Base-by-base conservation (phyloP, 2,797 vertebrate genomes). In the Hephaestus fuliginosus region DNA sequence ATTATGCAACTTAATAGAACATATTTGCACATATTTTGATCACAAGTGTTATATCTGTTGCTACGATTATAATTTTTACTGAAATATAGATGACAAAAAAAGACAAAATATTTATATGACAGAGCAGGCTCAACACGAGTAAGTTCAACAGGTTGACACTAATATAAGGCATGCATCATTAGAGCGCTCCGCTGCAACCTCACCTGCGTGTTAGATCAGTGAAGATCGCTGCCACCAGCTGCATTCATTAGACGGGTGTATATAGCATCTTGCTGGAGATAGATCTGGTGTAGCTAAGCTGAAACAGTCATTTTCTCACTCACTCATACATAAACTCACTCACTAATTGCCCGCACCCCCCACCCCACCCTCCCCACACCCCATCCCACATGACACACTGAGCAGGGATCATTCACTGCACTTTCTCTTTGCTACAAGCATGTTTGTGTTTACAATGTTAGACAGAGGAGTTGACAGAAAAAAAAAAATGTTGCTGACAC, bases 301-400 rank as follows among this genome's bases (percentile, higher is more conserved):
- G 8, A 70, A 80, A 61, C 30, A 41, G 7, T 63, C 44, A 60
- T 68, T 74, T 76, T 81, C 77, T 80, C 68, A 57, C 73, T 76
- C 68, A 61, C 62, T 74, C 74, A 79, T 53, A 74, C 74, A 48
- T 46, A 30, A 44, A 46, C 43, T 39, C 43, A 28, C 22, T 78
- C 76, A 49, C 48, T 80, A 80, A 82, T 70, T 77, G 60, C 78
- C 43, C 63, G 55, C 67, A n/a, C 36, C 49, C 36, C 44, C 9
- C 48, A 7, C 52, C 70, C 73, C 68, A 48, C 25, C 25, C 67
- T 18, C 36, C 49, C 36, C 41, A 7, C 48, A 8, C 52, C 70
- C 73, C 68, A 48, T 33, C 30, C 30, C 79, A 46, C 43, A 70
- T 70, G 73, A 67, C 73, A 62, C 61, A 33, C 66, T 66, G 80